Evolutionary conservation across 2,888 invertebrate genomes (phyloP), one percentile per base, ranked within the genome.

Genomic region (Laspeyria flexula): DNA sequence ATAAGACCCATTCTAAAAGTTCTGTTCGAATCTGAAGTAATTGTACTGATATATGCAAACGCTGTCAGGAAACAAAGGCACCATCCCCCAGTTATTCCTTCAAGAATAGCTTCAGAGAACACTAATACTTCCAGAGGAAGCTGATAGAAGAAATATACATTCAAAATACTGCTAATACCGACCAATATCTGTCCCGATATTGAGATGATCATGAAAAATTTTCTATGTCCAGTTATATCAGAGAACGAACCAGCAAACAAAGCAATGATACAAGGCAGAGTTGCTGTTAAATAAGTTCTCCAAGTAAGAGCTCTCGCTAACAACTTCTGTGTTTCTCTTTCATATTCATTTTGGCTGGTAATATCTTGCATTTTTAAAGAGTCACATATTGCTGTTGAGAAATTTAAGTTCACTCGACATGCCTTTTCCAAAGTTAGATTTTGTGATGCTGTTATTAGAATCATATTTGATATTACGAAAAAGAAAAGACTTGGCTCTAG

Each of bases 401-500:
- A 96, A 13, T 93, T 94, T 52, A 97, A 88, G 77, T 97, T 97
- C 0, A 97, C 96, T 11, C 96, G 89, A 74, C 97, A 97, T 0
- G 97, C 97, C 79, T 97, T 97, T 77, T 97, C 97, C 61, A 97
- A 89, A 75, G 95, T 96, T 7, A 97, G 85, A 83, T 97, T 97
- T 79, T 96, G 96, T 1, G 96, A 95, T 15, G 96, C 96, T 48
- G 96, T 75, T 35, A 94, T 93, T 0, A 95, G 94, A n/a, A 94
- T 66, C 13, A 94, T 78, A 0, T 60, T 53, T 0, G 79, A 46
- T 13, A 83, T 15, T 0, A 88, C 53, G 29, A 86, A 87, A 2
- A 88, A 10, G 0, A 82, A 49, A 66, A 85, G 75, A 0, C 76
- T 69, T 6, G 90, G 90, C 44, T 91, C 91, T 3, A 91, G 65